phyloP scores from a whole-genome alignment of 1,140 invertebrate genomes.

The Oncopeltus fasciatus region DNA sequence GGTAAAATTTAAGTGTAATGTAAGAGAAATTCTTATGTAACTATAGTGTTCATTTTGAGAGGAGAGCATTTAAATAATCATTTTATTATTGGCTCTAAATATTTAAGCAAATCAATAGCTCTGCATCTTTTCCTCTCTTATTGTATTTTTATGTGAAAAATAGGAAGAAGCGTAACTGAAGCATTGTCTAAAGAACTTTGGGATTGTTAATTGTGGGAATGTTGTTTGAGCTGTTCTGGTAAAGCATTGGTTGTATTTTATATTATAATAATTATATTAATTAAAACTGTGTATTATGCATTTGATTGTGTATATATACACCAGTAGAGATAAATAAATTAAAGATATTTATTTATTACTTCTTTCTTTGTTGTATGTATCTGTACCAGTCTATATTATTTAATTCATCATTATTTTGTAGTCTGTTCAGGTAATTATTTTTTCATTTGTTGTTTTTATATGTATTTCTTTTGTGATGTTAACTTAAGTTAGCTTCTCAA shows the following conservation, averaged over 20 bases:
- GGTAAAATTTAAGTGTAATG: too few relatives aligned
- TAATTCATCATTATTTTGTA: background rate
- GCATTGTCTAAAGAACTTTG: too few relatives aligned
- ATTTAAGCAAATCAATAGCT: too few relatives aligned
- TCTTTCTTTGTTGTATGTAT: background rate
- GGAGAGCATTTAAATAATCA: too few relatives aligned
- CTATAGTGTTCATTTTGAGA: too few relatives aligned
- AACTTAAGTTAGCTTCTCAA: background rate
- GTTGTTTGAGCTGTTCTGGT: background rate
- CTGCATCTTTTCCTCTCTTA: too few relatives aligned
- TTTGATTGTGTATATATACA: background rate
- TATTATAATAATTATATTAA: background rate
- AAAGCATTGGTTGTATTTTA: background rate
- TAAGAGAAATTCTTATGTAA: too few relatives aligned
- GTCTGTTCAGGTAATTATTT: background rate
- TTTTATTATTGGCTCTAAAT: too few relatives aligned
- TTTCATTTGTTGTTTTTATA: background rate
- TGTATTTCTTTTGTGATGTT: background rate
- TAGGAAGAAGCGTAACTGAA: too few relatives aligned
- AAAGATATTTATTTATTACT: background rate
- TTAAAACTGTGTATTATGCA: too few relatives aligned
- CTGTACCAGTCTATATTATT: too few relatives aligned
- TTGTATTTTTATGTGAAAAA: too few relatives aligned
- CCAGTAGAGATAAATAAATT: background rate
- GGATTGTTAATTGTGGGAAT: background rate